phyloP scores from a whole-genome alignment of 2,888 invertebrate genomes.

The Carterocephalus palaemon region DNA sequence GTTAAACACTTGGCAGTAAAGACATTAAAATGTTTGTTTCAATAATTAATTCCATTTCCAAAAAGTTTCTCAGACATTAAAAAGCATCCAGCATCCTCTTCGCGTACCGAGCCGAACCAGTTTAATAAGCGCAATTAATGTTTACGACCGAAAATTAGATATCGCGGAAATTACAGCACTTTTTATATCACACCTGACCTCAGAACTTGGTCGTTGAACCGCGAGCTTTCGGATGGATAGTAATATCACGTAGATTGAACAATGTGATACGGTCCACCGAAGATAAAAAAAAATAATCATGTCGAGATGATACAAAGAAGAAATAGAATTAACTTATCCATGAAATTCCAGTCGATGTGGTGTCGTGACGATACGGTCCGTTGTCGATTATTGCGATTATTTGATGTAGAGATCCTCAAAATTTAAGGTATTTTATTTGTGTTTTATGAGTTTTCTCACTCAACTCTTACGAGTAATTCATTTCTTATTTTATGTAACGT shows the following conservation, averaged over 20 bases:
- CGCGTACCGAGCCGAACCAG: slow-evolving; percentile 34
- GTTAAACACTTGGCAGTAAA: neutral
- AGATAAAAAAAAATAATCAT: slow-evolving; percentile 30
- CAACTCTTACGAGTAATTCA: slow-evolving; percentile 28
- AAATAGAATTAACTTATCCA: slow-evolving; percentile 40
- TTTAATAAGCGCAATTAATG: slow-evolving; percentile 57
- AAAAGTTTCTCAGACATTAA: slow-evolving; percentile 7
- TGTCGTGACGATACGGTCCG: slow-evolving; percentile 14
- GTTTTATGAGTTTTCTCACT: slow-evolving; percentile 30
- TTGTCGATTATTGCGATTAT: too few species aligned
- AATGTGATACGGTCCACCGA: slow-evolving; percentile 50
- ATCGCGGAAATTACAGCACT: slow-evolving; percentile 51
- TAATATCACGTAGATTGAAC: slow-evolving; percentile 57
- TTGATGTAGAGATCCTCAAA: slow-evolving; percentile 19
- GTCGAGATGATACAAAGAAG: slow-evolving; percentile 36
- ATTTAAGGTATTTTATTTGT: slow-evolving; percentile 29
- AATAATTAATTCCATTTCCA: neutral
- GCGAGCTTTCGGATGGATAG: slow-evolving; percentile 45
- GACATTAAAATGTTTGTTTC: neutral
- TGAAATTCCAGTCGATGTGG: slow-evolving; percentile 41
- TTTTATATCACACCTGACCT: slow-evolving; percentile 62
- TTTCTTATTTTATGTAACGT: slow-evolving; percentile 44
- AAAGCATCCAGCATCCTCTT: slow-evolving; percentile 26
- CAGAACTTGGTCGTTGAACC: slow-evolving; percentile 60
- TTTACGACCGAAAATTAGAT: slow-evolving; percentile 66